Percentiles rank a stretch among this genome's conserved stretches.
These are phyloP conservation scores for Colletes gigas DNA, from an alignment of 1,140 invertebrate species.

Conservation along the genomic window DNA sequence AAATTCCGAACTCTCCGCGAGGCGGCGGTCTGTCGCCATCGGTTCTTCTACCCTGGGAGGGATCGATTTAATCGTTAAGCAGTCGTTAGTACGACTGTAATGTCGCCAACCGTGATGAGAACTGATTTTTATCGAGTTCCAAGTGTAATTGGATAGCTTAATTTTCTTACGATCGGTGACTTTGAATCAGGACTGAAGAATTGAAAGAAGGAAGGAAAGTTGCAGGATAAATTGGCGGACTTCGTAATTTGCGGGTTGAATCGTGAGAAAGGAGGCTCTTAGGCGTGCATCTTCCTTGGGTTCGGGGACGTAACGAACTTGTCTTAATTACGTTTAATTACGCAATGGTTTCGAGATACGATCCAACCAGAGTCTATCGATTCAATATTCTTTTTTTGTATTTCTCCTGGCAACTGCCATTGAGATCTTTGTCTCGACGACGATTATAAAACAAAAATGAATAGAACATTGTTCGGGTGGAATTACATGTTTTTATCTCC, in stretches of 20 bases:
- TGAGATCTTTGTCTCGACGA: no score
- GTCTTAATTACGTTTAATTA: no score
- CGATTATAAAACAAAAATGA: no score
- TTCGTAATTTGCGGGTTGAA: neutral
- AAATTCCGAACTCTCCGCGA: constrained; percentile 21
- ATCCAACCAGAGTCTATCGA: no score
- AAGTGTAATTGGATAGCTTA: constrained; percentile 5
- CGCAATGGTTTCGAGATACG: no score
- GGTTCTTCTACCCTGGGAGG: neutral
- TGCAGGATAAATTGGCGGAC: no score
- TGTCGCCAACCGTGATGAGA: neutral
- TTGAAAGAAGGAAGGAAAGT: neutral
- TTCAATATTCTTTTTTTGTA: no score
- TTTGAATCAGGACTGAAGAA: neutral
- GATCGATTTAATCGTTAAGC: constrained; percentile 11
- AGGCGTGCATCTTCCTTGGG: neutral
- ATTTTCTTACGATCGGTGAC: neutral
- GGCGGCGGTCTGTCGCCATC: neutral
- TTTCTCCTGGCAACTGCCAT: no score
- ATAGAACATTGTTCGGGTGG: no score
- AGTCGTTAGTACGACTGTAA: neutral
- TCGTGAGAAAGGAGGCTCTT: neutral
- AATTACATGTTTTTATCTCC: no score
- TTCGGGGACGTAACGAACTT: neutral
- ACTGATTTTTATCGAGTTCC: neutral